Base-by-base conservation (phyloP, 2,113 vertebrate species). In the Phoxinus phoxinus region DNA sequence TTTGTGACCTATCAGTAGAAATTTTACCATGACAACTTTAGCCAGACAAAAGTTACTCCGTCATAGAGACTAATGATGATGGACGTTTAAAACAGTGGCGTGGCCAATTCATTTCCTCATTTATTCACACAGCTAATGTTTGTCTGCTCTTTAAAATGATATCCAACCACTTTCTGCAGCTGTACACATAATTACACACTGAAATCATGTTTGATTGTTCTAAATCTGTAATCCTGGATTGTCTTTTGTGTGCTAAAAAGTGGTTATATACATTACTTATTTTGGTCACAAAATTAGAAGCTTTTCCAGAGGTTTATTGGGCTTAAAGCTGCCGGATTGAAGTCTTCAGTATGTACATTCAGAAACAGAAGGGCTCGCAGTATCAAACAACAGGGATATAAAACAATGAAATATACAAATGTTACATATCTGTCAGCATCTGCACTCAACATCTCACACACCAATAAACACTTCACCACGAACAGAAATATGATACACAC, bases 401-500 rank as follows among this genome's bases (percentile, higher is more conserved):
- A 84, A 74, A 44, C 82, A 74, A 59, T 35, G 23, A 77, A n/a
- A 84, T 84, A 53, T 84, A 53, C 76, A 56, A 25, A 73, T 4
- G 10, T 27, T 30, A 35, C 27, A 61, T 15, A 44, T 17, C 37
- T 11, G 3, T 74, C 85, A 13, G 25, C 41, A 77, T 23, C 17
- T 61, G 35, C 35, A 71, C 0, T 65, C 27, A 32, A 19, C 63
- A 67, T 67, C 27, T 67, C 37, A 61, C 59, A 58, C 69, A 73
- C 4, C 3, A 35, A 37, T 69, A 73, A n/a, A 82, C 37, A 75
- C 53, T 21, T 37, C 67, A 75, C n/a, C 11, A 78, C 12, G 72
- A 32, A 75, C 10, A 84, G 27, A 58, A 41, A 41, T 77, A 84
- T 17, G 79, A 79, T 56, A 27, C 6, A 91, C 91, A 90, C 89